Percentiles rank a stretch among this genome's conserved stretches.
Evolutionary conservation across 2,888 invertebrate species (phyloP).

Genomic region (Thymelicus sylvestris): DNA sequence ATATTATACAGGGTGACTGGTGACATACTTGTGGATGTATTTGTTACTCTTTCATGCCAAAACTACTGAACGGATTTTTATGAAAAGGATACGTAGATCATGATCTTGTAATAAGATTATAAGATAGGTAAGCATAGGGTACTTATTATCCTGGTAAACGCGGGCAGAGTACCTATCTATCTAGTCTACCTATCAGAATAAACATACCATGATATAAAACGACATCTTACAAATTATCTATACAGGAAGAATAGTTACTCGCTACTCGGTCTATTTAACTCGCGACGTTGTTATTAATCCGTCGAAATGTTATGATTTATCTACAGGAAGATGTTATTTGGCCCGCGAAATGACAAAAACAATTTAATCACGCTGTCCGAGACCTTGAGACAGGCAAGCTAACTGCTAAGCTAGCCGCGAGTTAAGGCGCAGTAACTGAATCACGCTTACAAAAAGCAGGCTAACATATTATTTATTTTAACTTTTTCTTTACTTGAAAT

Average conservation of each 20-base stretch:
- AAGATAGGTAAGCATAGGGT: too few species aligned
- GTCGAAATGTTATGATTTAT: constrained; percentile 45
- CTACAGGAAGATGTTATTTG: constrained; percentile 51
- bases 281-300: constrained; percentile 13
- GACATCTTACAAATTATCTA: too few species aligned
- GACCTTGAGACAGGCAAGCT: constrained; percentile 66
- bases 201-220: background rate
- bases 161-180: too few species aligned
- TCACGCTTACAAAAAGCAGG: background rate
- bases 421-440: constrained; percentile 46
- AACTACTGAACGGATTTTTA: too few species aligned
- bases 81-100: too few species aligned
- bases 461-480: background rate
- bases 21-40: too few species aligned
- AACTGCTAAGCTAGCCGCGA: constrained; percentile 5
- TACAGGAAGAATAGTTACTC: too few species aligned
- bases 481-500: background rate
- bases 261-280: constrained; percentile 1
- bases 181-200: too few species aligned
- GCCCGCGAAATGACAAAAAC: constrained; percentile 54
- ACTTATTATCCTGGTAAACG: too few species aligned
- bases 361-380: constrained; percentile 60
- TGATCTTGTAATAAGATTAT: too few species aligned
- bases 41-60: too few species aligned
- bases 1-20: too few species aligned